Base-by-base conservation (phyloP, 2,888 invertebrate species). In the Hypena proboscidalis region DNA sequence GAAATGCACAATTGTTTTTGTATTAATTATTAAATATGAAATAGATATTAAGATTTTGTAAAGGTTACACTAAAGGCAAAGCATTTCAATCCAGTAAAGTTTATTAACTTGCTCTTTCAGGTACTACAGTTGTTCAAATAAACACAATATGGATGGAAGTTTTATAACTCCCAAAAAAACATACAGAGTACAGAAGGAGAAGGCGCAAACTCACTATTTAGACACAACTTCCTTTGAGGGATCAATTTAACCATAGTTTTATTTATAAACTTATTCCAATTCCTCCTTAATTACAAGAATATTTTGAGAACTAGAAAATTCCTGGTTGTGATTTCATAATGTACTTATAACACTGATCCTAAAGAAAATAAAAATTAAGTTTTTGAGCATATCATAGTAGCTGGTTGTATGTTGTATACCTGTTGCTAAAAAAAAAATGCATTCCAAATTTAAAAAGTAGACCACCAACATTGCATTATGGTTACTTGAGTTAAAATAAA, bases 161-260 rank as follows among this genome's bases (percentile, higher is more conserved):
- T 41, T 43, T 50, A 17, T 35, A 31, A 49, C 29, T 43, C 38
- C 35, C 31, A 44, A 52, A 37, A 44, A 56, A 60, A 55, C 56
- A 51, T 58, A 57, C 52, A 53, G 41, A 61, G 56, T 58, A 37
- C 35, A 57, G 58, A 56, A 58, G 51, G 29, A 52, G 47, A 56
- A 26, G 50, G 57, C 45, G 45, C 55, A 41, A 62, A 66, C 62
- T 56, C 32, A 57, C 33, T 37, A 51, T 48, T 46, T 56, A 54
- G 67, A 65, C 46, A 66, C 66, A 70, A 77, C 79, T 83, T 81
- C 77, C 78, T 80, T 67, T 70, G 63, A 72, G 80, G 88, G 87
- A 88, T 81, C 87, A 88, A 87, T 86, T 85, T 85, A 85, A 70
- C 65, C 59, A 71, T 85, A 87, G 82, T 74, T 74, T 77, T 64